These are phyloP conservation scores for Andinoacara biseriatus DNA, from an alignment of 2,113 vertebrate species.

Conservation along the genomic window DNA sequence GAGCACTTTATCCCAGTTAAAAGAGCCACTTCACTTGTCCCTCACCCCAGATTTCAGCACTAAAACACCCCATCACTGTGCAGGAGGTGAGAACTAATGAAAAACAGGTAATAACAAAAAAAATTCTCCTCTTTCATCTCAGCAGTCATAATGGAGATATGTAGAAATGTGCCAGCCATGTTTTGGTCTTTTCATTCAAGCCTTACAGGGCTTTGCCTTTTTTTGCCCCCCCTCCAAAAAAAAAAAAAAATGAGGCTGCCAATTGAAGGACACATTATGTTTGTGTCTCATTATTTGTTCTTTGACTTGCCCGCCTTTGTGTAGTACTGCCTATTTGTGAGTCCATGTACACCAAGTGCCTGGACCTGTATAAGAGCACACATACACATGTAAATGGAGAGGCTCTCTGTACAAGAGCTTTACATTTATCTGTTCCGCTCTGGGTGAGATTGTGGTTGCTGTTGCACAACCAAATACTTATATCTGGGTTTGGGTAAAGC, in stretches of 20 bases:
- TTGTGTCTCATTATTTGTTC: conserved; percentile 4
- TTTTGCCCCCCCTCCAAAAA: neutral
- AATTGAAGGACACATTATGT: conserved; percentile 25
- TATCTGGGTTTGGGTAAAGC: conserved; percentile 54
- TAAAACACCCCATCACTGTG: conserved; percentile 37
- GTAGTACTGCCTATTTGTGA: neutral
- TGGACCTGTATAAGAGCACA: neutral
- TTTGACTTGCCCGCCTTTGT: neutral
- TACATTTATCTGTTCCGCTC: conserved; percentile 52
- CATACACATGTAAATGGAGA: conserved; percentile 6
- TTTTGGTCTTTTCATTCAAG: conserved; percentile 33
- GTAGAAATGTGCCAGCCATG: conserved; percentile 26
- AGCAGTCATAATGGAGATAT: conserved; percentile 21
- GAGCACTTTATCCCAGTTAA: conserved; percentile 63
- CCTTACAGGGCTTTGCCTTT: conserved; percentile 10
- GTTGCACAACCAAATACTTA: conserved; percentile 30
- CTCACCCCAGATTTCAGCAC: conserved; percentile 50
- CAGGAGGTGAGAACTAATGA: conserved; percentile 34
- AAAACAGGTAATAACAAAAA: conserved; percentile 16
- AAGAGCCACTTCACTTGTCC: conserved; percentile 58
- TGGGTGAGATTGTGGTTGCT: conserved; percentile 2
- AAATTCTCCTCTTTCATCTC: conserved; percentile 45
- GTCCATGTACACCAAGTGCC: neutral
- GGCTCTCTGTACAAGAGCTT: conserved; percentile 30
- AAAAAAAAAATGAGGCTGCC: neutral